These are phyloP conservation scores for Muscicapa striata DNA, from an alignment of 2,797 vertebrate species.

Conservation along the genomic window DNA sequence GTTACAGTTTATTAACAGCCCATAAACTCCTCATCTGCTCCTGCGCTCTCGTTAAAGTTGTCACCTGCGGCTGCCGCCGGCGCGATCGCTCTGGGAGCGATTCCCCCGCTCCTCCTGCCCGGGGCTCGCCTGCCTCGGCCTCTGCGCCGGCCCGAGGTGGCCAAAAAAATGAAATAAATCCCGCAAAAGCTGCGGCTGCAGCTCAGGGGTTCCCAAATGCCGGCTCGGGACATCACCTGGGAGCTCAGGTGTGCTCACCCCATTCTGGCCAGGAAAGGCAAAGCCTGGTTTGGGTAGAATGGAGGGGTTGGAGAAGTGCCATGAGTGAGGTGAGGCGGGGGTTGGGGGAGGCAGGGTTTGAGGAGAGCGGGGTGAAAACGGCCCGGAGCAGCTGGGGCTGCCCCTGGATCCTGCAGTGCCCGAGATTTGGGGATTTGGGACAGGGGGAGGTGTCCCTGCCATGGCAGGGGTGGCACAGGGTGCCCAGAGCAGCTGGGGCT, in stretches of 20 bases:
- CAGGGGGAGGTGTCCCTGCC: neutral
- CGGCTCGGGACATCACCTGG: neutral
- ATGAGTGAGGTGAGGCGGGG: neutral
- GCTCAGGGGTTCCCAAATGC: neutral
- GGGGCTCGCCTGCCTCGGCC: accelerated
- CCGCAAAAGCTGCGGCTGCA: neutral
- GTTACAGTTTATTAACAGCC: slow-evolving; percentile 99
- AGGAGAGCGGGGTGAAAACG: neutral
- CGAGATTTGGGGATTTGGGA: neutral
- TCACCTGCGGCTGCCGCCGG: slow-evolving; percentile 73
- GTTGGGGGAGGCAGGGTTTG: accelerated
- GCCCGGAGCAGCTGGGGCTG: neutral
- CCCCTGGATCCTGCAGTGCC: no score
- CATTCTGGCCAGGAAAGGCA: neutral
- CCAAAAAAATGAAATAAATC: neutral
- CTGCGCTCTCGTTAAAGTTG: slow-evolving; percentile 46
- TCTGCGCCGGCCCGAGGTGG: no score
- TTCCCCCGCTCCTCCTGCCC: accelerated
- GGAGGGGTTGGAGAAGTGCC: neutral
- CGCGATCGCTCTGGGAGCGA: neutral
- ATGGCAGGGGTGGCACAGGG: neutral
- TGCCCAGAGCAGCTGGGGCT: no score
- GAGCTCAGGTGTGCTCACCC: accelerated
- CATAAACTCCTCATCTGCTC: slow-evolving; percentile 97
- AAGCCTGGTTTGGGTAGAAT: neutral